Conservation (phyloP, 2,113 vertebrate genomes). For the Mirounga angustirostris region DNA sequence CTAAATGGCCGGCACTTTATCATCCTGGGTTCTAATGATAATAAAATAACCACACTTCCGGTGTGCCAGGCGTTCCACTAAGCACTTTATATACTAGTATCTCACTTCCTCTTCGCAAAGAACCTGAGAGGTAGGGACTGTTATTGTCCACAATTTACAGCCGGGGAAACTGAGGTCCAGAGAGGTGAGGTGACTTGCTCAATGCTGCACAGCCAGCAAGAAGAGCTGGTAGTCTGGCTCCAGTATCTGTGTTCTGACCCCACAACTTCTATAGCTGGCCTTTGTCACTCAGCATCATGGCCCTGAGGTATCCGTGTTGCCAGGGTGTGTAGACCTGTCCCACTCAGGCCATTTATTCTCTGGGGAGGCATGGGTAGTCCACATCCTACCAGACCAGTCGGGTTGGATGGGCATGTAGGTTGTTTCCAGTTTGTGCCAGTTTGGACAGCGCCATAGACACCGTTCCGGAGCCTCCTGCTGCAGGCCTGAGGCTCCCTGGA, state of each 20-base stretch:
- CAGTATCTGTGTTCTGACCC: neutral
- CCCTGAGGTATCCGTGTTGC: neutral
- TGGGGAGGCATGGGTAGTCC: too few relatives aligned
- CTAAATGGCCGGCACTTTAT: neutral
- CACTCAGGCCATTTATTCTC: neutral
- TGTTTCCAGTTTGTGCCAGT: neutral
- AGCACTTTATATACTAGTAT: neutral
- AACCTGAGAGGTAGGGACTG: neutral
- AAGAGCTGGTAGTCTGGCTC: neutral
- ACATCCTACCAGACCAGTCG: neutral
- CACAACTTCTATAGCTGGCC: neutral
- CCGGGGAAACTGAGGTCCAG: neutral
- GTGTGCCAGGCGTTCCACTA: neutral
- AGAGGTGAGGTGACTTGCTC: neutral
- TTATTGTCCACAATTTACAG: neutral
- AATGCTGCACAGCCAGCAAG: neutral
- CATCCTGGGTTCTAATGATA: neutral
- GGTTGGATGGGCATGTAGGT: too few relatives aligned
- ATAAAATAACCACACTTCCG: neutral
- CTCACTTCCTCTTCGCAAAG: neutral
- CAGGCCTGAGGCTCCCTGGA: neutral
- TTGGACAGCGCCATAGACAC: neutral
- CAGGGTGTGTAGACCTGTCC: neutral
- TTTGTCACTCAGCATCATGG: neutral
- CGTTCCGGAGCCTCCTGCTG: neutral